phyloP scores from a whole-genome alignment of 2,797 vertebrate species.

The Ceryle rudis region DNA sequence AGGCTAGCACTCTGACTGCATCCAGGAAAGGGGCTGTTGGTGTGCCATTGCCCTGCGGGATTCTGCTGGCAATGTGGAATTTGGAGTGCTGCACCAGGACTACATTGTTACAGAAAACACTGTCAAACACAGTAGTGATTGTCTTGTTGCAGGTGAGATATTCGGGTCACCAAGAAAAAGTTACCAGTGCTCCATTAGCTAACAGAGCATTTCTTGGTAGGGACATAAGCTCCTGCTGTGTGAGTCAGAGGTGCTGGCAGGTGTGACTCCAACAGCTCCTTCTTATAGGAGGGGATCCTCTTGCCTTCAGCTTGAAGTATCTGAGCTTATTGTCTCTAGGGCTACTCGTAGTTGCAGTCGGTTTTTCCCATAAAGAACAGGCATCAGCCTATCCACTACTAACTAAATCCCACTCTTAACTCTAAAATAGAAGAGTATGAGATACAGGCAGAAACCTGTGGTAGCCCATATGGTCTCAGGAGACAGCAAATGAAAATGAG shows the following conservation, averaged over 20 bases:
- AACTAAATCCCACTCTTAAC: neutral
- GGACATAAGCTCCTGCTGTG: constrained; percentile 88
- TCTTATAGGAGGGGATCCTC: constrained; percentile 92
- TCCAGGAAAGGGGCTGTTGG: too few species aligned
- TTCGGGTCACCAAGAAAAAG: constrained; percentile 91
- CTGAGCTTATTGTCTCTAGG: constrained; percentile 93
- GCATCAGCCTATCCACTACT: neutral
- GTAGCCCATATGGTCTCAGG: neutral
- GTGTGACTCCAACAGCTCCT: constrained; percentile 90
- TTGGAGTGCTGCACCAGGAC: constrained; percentile 90
- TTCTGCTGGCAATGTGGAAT: too few species aligned
- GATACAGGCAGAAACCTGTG: neutral
- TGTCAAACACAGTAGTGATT: constrained; percentile 92
- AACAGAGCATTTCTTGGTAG: constrained; percentile 90
- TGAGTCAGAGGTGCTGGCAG: constrained; percentile 90
- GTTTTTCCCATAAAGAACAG: neutral
- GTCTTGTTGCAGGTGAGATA: constrained; percentile 91
- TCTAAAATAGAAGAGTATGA: neutral
- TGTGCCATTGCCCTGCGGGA: too few species aligned
- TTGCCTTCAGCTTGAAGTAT: constrained; percentile 87
- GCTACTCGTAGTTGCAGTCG: constrained; percentile 1
- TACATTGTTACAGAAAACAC: constrained; percentile 91
- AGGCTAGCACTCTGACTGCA: too few species aligned
- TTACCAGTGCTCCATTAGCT: constrained; percentile 87
- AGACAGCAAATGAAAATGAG: neutral